A percentile compares a stretch with the other conserved stretches of the same genome.
Conservation (phyloP, 2,113 vertebrate genomes). For the Phocoena phocoena region DNA sequence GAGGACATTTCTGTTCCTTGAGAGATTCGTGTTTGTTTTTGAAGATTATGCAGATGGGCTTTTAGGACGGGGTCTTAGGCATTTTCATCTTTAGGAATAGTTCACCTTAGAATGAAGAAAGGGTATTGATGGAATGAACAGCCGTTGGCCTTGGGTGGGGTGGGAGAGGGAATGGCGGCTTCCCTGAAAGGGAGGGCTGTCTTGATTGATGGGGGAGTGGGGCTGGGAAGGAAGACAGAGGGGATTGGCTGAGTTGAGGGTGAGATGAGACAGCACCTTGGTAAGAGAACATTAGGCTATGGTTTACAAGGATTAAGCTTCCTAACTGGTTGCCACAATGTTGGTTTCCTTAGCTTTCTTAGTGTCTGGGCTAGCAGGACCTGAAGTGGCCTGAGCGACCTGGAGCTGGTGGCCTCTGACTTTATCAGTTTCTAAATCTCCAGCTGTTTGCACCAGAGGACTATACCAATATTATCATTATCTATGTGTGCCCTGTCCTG, state of each 20-base stretch:
- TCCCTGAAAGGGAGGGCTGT: background rate
- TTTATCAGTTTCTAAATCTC: background rate
- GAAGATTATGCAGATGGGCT: background rate
- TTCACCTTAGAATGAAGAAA: background rate
- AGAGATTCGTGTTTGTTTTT: background rate
- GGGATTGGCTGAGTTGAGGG: background rate
- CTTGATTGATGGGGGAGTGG: background rate
- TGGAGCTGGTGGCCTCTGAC: background rate
- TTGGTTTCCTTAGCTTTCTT: background rate
- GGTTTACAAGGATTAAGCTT: background rate
- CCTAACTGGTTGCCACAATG: background rate
- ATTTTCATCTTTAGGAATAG: background rate
- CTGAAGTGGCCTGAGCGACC: background rate
- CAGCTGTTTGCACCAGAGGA: background rate
- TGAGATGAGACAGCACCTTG: constrained; percentile 8
- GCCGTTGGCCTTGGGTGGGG: background rate
- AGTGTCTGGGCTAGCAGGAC: background rate
- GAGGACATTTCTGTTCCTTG: background rate
- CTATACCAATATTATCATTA: background rate
- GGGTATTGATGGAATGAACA: background rate
- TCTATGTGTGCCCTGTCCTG: background rate
- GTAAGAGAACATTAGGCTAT: background rate
- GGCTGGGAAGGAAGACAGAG: background rate
- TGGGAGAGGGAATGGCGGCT: background rate
- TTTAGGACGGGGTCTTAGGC: background rate